phyloP scores from a whole-genome alignment of 64 coral and sea anemone genomes.

The Stylophora pistillata region DNA sequence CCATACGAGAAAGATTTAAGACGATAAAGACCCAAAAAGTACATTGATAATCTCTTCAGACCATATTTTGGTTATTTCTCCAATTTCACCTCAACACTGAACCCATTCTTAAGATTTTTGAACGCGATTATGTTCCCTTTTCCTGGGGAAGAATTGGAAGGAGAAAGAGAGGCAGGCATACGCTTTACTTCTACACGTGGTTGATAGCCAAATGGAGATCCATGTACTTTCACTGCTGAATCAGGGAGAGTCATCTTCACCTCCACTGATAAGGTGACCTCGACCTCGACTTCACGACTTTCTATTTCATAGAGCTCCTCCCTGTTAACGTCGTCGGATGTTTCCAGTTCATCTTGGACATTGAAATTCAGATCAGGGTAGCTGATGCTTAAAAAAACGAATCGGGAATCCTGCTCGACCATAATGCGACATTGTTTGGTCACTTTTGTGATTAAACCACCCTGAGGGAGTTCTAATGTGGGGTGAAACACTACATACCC shows the following conservation, averaged over 20 bases:
- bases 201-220: background rate
- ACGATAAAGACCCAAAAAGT: no score
- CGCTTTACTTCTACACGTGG: background rate
- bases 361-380: background rate
- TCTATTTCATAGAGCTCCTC: background rate
- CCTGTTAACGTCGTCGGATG: background rate
- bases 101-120: background rate
- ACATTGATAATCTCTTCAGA: background rate
- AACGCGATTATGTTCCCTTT: slow-evolving; percentile 3
- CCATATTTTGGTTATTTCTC: background rate
- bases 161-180: background rate
- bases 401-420: background rate
- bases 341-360: background rate
- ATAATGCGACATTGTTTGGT: background rate
- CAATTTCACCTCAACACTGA: slow-evolving; percentile 1
- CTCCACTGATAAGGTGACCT: background rate
- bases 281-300: background rate
- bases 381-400: background rate
- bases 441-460: background rate
- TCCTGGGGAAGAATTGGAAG: no score
- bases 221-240: background rate
- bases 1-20: no score
- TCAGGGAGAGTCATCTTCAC: background rate
- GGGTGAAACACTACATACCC: background rate
- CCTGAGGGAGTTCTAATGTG: background rate